Conservation (phyloP, 2,888 invertebrate genomes). For the Dyspetes luteomarginatus region DNA sequence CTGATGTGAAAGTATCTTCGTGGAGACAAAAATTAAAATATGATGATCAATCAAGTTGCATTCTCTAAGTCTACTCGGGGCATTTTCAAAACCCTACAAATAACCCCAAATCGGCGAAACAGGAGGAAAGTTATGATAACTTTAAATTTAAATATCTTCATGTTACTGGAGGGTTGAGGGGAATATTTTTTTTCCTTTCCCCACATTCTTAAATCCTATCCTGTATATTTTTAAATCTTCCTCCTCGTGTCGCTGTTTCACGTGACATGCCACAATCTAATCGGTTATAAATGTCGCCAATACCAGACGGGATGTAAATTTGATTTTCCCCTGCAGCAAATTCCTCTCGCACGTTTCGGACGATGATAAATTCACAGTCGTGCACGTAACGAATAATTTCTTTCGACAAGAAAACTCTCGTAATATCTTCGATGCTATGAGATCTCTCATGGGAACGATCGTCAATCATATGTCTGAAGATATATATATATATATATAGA, state of each 20-base stretch:
- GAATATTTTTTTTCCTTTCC: neutral
- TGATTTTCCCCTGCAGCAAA: neutral
- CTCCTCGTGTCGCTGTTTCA: conserved; percentile 15
- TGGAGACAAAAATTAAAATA: no score
- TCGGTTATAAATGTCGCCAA: neutral
- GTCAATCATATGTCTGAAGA: conserved; percentile 30
- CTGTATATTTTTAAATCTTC: conserved; percentile 23
- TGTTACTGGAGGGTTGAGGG: neutral
- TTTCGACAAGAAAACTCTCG: neutral
- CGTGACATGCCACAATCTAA: neutral
- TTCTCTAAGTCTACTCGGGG: no score
- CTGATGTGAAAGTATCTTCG: no score
- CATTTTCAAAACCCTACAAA: no score
- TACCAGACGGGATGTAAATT: neutral
- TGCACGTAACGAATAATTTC: neutral
- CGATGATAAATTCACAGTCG: neutral
- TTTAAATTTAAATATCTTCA: neutral
- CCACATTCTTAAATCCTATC: neutral
- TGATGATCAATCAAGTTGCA: no score
- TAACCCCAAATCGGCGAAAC: no score
- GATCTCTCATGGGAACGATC: conserved; percentile 32
- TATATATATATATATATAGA: conserved; percentile 19
- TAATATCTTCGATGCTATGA: neutral
- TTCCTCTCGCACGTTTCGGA: neutral
- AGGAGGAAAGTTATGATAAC: no score